These are phyloP conservation scores for Apteryx owenii DNA, from an alignment of 2,113 vertebrate genomes.

Conservation along the genomic window DNA sequence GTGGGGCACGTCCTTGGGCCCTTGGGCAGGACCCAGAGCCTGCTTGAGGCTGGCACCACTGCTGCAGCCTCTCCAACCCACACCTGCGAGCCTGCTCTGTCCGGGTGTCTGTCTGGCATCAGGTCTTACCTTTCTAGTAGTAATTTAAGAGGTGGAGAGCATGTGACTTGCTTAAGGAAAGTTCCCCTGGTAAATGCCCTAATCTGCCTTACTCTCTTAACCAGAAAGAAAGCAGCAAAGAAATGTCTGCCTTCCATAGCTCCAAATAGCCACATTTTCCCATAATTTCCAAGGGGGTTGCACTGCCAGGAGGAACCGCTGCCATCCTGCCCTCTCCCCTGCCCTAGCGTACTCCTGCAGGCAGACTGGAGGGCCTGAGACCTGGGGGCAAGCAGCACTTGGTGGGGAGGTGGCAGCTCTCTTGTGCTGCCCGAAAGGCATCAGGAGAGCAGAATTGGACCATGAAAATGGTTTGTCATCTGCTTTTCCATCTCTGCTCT, in stretches of 20 bases:
- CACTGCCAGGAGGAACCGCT: not conserved
- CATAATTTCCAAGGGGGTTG: not conserved
- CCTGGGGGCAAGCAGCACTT: fast-evolving
- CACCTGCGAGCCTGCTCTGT: not conserved
- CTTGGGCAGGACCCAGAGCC: not conserved
- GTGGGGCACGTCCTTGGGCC: fast-evolving
- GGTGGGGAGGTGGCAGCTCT: not conserved
- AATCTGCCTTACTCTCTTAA: not conserved
- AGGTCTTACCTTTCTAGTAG: fast-evolving
- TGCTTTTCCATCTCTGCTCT: not conserved
- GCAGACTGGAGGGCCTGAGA: not conserved
- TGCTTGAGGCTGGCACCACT: not conserved
- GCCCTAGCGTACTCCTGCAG: fast-evolving
- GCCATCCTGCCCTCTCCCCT: not conserved
- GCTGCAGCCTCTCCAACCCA: not conserved
- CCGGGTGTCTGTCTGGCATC: not conserved
- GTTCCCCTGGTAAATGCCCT: not conserved
- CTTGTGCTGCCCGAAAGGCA: not conserved
- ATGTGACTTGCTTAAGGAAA: fast-evolving
- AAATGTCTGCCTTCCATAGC: not conserved
- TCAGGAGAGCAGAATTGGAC: not conserved
- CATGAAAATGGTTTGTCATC: not conserved
- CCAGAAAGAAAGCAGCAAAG: not conserved
- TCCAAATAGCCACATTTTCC: not conserved
- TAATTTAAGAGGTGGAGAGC: not conserved